Evolutionary conservation across 1,140 invertebrate species (phyloP).

Genomic region (Micrasema minimum): DNA sequence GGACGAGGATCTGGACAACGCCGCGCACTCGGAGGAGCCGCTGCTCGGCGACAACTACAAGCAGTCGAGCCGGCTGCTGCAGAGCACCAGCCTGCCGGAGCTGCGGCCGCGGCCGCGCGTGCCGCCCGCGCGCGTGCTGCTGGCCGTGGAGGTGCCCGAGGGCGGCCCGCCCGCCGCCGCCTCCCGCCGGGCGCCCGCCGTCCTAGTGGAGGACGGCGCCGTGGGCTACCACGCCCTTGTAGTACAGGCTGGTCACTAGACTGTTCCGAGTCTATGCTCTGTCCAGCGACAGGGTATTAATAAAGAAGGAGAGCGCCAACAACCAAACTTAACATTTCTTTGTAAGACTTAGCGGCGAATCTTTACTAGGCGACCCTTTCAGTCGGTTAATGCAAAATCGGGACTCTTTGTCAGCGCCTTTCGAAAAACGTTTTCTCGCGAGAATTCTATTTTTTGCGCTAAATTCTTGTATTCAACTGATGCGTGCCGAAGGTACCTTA

Average conservation of each 20-base stretch:
- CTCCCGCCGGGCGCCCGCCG: conserved; percentile 43
- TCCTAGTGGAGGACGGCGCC: conserved; percentile 19
- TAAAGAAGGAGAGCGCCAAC: conserved; percentile 44
- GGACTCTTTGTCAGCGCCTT: too few species aligned
- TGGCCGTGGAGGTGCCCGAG: conserved; percentile 61
- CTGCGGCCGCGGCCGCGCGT: conserved; percentile 56
- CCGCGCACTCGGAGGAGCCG: conserved; percentile 62
- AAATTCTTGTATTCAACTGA: not conserved
- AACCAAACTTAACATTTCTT: conserved; percentile 37
- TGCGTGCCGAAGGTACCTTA: conserved; percentile 41
- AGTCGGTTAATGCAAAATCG: not conserved
- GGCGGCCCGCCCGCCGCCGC: conserved; percentile 51
- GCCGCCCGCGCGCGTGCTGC: conserved; percentile 56
- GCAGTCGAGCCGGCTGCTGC: conserved; percentile 59
- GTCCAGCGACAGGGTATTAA: conserved; percentile 54
- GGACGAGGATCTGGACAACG: conserved; percentile 55
- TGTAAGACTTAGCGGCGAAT: conserved; percentile 26
- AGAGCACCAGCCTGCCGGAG: conserved; percentile 67
- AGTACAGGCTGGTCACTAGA: conserved; percentile 65
- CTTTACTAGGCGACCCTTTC: conserved; percentile 9
- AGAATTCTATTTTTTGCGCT: too few species aligned
- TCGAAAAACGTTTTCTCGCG: too few species aligned
- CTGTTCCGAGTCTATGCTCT: conserved; percentile 63
- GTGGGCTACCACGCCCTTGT: conserved; percentile 58
- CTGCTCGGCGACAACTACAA: conserved; percentile 59